phyloP scores from a whole-genome alignment of 2,797 vertebrate genomes.

The Australoheros facetus region DNA sequence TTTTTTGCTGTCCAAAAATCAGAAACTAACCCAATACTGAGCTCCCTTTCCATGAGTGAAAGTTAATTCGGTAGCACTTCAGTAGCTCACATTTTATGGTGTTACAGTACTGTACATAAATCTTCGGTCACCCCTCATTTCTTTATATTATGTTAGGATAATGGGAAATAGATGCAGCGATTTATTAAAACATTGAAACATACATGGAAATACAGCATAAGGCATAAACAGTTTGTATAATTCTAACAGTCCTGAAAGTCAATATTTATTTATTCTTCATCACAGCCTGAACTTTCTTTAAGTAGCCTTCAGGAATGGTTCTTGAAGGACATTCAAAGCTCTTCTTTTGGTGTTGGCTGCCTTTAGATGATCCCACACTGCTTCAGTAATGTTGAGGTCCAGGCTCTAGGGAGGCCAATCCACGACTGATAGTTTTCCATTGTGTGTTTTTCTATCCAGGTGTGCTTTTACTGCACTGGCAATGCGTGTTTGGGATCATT shows the following conservation, averaged over 20 bases:
- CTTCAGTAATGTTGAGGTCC: not conserved
- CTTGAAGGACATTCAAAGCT: not conserved
- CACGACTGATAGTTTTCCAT: not conserved
- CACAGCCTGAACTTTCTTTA: not conserved
- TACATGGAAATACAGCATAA: not conserved
- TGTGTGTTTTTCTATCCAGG: not conserved
- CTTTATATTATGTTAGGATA: not conserved
- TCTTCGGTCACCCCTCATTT: not conserved
- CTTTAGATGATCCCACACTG: not conserved
- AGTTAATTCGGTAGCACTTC: no score
- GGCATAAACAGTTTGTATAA: not conserved
- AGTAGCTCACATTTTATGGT: not conserved
- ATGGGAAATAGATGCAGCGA: not conserved
- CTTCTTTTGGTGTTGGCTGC: accelerated
- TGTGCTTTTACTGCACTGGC: not conserved
- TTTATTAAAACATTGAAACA: not conserved
- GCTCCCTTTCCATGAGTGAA: not conserved
- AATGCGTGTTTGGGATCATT: not conserved
- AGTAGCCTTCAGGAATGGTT: not conserved
- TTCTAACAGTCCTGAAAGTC: not conserved
- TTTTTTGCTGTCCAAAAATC: not conserved
- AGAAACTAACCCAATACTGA: not conserved
- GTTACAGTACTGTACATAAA: not conserved
- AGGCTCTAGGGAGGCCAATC: accelerated
- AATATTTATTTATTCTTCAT: not conserved